Conservation (phyloP, 2,888 invertebrate genomes). For the Zygogramma bicolorata region DNA sequence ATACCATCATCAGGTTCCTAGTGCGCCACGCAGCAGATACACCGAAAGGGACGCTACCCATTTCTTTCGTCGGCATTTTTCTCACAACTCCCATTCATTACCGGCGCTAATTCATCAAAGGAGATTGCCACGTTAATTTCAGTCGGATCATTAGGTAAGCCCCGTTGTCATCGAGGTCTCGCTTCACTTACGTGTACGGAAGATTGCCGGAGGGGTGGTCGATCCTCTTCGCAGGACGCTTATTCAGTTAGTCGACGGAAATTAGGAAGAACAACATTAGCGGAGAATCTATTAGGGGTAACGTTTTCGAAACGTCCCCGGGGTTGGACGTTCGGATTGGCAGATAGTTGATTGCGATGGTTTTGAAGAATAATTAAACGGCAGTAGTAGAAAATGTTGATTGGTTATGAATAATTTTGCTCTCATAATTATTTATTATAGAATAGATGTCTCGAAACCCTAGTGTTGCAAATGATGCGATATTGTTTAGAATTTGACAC, state of each 20-base stretch:
- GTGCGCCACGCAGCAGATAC: not conserved
- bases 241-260: constrained; percentile 35
- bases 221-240: constrained; percentile 30
- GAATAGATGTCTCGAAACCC: no score
- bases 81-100: constrained; percentile 48
- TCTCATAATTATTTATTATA: no score
- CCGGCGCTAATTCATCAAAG: constrained; percentile 58
- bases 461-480: no score
- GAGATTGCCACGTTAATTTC: constrained; percentile 59
- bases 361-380: not conserved
- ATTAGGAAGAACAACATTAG: constrained; percentile 45
- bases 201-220: constrained; percentile 42
- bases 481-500: no score
- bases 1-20: not conserved
- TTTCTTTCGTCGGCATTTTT: constrained; percentile 35
- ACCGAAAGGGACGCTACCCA: constrained; percentile 1
- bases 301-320: constrained; percentile 5
- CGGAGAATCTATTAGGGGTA: constrained; percentile 30
- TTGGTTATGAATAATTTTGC: not conserved
- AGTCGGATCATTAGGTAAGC: constrained; percentile 59
- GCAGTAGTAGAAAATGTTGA: not conserved
- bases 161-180: constrained; percentile 55
- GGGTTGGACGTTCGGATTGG: not conserved
- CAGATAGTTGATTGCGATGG: not conserved
- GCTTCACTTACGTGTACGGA: constrained; percentile 39